Base-by-base conservation (phyloP, 2,888 invertebrate species). In the Stenchaetothrips biformis region DNA sequence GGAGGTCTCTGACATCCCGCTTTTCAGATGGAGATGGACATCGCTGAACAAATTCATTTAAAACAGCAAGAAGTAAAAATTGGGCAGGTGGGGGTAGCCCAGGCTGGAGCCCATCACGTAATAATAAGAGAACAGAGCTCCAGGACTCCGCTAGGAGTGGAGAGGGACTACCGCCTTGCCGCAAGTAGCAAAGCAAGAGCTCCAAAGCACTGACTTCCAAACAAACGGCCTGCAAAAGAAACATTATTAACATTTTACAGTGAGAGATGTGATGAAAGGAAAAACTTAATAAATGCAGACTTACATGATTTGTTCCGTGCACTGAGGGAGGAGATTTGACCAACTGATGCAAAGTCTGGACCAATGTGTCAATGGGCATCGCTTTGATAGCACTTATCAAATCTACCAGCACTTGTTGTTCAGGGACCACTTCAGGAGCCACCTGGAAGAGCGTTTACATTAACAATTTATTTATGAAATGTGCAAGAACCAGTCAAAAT, bases 161-260 rank as follows among this genome's bases (percentile, higher is more conserved):
- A 0, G 91, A 90, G 0, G 92, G 90, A 74, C 92, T 91, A 9
- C 67, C 25, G 9, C 67, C 67, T n/a, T 83, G 82, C 80, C 84
- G 84, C 48, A 90, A 86, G 85, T 89, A 90, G 80, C 84, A 83
- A 85, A 93, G 93, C 86, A 96, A 92, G 82, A 96, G 89, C 88
- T 96, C 95, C 82, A 96, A 87, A 81, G 95, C 90, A 79, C 93
- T 92, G 27, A 95, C 94, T 86, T 95, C 95, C 82, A 95, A 89
- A 80, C 89, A 89, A 82, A 90, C 88, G 82, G 90, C 84, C 84
- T 85, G 80, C 67, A 77, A 18, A 25, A 53, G 37, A 59, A 27
- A 78, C 77, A 80, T 80, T 37, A 47, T 80, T 27, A 78, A 78
- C 18, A 80, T 27, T 49, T 77, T 48, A 1, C 25, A 37, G 11